phyloP scores from a whole-genome alignment of 1,140 invertebrate genomes.

The Reticulitermes speratus region DNA sequence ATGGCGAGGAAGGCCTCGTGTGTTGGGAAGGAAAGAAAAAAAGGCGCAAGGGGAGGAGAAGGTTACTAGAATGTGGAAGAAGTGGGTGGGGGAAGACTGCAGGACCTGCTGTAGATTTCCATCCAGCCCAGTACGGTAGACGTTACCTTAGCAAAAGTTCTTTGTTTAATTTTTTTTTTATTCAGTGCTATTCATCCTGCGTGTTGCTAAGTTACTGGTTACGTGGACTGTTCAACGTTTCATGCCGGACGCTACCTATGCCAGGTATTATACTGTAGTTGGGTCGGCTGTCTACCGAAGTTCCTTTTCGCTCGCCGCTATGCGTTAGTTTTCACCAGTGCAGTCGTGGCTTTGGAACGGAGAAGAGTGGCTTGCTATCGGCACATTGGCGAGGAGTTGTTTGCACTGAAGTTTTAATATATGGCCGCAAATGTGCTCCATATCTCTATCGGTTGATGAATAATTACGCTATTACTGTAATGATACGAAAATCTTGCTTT shows the following conservation, averaged over 20 bases:
- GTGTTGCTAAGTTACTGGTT: not conserved
- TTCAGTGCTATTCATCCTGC: not conserved
- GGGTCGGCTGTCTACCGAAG: too few species aligned
- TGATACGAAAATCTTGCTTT: not conserved
- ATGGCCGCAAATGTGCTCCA: too few species aligned
- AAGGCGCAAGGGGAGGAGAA: not conserved
- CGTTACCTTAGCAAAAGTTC: not conserved
- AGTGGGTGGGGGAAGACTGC: not conserved
- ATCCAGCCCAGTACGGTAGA: not conserved
- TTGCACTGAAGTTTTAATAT: not conserved
- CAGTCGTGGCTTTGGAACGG: not conserved
- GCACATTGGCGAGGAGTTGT: not conserved
- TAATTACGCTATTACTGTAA: not conserved
- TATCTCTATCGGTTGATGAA: too few species aligned
- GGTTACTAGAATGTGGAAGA: not conserved
- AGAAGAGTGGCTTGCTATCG: not conserved
- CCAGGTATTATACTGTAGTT: not conserved
- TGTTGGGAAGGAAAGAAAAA: not conserved
- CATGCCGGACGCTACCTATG: not conserved
- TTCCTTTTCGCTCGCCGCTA: not conserved
- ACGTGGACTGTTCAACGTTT: not conserved
- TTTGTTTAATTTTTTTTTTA: conserved; percentile 1
- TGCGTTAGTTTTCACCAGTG: not conserved
- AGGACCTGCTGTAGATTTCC: not conserved
- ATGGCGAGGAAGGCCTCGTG: not conserved